These are phyloP conservation scores for Metopia argyrocephala DNA, from an alignment of 2,888 invertebrate species.

Conservation along the genomic window DNA sequence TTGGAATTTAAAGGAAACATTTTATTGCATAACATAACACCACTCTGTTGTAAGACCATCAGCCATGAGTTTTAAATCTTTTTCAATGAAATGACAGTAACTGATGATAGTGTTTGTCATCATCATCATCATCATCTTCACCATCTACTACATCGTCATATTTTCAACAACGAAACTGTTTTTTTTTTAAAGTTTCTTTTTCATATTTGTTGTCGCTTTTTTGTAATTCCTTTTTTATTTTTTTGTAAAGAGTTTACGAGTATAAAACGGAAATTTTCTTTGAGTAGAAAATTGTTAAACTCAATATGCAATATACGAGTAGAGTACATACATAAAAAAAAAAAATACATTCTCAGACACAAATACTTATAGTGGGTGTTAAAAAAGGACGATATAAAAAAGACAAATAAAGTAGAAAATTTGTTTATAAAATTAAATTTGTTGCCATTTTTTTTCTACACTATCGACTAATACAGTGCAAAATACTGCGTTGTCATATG, in stretches of 20 bases:
- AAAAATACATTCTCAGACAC: background rate
- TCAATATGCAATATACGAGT: background rate
- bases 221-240: background rate
- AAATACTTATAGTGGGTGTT: background rate
- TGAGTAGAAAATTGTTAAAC: conserved; percentile 10
- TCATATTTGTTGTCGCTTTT: background rate
- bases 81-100: conserved; percentile 41
- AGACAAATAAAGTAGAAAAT: no score
- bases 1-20: no score
- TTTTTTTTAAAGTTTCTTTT: background rate
- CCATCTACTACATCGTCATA: background rate
- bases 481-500: no score
- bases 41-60: background rate
- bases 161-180: background rate
- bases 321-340: no score
- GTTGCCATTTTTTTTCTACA: no score
- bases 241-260: background rate
- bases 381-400: no score
- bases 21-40: no score
- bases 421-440: no score
- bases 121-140: background rate
- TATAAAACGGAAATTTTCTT: background rate
- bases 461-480: no score
- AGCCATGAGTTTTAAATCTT: background rate
- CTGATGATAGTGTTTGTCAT: conserved; percentile 37